phyloP scores from a whole-genome alignment of 1,140 invertebrate species.

The Drosophila pruinosa region DNA sequence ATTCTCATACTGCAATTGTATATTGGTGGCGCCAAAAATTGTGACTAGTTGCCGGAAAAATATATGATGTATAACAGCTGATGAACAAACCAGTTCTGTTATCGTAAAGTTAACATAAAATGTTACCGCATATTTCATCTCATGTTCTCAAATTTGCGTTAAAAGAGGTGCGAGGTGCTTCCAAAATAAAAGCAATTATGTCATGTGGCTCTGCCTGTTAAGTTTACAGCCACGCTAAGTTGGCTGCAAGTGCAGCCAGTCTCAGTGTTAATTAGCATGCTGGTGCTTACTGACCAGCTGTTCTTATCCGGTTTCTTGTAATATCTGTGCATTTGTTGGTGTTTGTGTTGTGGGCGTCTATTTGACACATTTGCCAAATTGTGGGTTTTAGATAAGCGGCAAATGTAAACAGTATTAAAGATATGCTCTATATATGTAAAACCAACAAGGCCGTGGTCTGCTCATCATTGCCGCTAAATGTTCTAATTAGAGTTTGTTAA shows the following conservation, averaged over 20 bases:
- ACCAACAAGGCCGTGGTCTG: neutral
- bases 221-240: neutral
- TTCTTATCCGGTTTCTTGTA: conserved; percentile 18
- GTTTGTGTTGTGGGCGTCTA: conserved; percentile 29
- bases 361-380: conserved; percentile 11
- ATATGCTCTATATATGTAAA: conserved; percentile 1
- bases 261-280: conserved; percentile 13
- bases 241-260: neutral
- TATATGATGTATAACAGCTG: conserved; percentile 18
- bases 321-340: conserved; percentile 3
- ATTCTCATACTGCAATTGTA: neutral
- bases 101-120: neutral
- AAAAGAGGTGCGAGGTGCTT: neutral
- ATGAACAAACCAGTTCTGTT: neutral
- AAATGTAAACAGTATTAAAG: conserved; percentile 38
- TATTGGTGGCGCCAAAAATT: neutral
- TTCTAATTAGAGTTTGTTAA: neutral
- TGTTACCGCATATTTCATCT: neutral
- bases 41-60: neutral
- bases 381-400: conserved; percentile 31
- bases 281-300: conserved; percentile 7
- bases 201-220: neutral
- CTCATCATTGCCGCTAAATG: neutral
- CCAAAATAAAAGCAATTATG: too few species aligned
- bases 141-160: neutral